phyloP scores from a whole-genome alignment of 1,140 invertebrate species.

The Reticulitermes speratus region DNA sequence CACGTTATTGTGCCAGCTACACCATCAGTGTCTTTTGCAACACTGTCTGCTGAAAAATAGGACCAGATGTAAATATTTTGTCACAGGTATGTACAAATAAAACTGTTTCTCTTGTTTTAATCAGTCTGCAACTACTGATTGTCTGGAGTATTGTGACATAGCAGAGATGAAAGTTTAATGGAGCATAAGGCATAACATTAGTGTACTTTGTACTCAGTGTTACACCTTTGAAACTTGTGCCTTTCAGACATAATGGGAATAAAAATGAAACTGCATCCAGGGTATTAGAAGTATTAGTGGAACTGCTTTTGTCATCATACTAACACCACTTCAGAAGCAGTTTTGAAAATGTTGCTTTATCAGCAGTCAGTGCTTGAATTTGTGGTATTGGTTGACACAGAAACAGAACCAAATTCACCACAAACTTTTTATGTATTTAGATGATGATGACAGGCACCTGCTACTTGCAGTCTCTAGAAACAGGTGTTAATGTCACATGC shows the following conservation, averaged over 20 bases:
- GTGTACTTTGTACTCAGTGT: not conserved
- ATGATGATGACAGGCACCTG: too few relatives aligned
- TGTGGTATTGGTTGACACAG: too few relatives aligned
- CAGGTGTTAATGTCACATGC: too few relatives aligned
- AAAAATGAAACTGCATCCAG: not conserved
- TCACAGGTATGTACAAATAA: not conserved
- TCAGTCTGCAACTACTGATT: not conserved
- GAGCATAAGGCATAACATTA: not conserved
- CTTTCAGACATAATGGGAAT: not conserved
- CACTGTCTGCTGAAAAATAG: not conserved
- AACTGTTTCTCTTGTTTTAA: not conserved
- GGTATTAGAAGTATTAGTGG: not conserved
- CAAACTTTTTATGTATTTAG: too few relatives aligned
- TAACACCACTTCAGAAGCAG: too few relatives aligned
- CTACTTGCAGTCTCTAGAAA: too few relatives aligned
- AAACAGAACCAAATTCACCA: too few relatives aligned
- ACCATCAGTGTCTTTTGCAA: not conserved
- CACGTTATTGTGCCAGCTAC: not conserved
- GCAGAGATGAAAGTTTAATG: not conserved
- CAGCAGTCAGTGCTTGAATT: too few relatives aligned
- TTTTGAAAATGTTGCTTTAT: too few relatives aligned
- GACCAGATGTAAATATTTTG: not conserved
- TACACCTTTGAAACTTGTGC: too few relatives aligned
- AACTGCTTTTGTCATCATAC: too few relatives aligned
- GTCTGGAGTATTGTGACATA: not conserved